A percentile compares a stretch with the other conserved stretches of the same genome.
phyloP scores from a whole-genome alignment of 2,888 invertebrate genomes.

The Melinaea menophilus region DNA sequence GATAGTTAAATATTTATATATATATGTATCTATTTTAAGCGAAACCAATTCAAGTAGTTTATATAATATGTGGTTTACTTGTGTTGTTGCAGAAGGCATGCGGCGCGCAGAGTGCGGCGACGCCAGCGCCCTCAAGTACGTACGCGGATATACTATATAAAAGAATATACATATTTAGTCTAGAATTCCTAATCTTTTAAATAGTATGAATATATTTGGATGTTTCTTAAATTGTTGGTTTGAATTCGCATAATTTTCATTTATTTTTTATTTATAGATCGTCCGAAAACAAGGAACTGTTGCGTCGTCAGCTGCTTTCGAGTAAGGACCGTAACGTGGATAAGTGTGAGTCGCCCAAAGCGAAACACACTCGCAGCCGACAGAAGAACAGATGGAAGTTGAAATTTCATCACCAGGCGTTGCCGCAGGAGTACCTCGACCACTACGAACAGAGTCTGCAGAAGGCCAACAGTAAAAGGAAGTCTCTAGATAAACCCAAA shows the following conservation, averaged over 20 bases:
- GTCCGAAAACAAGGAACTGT: slow-evolving; percentile 67
- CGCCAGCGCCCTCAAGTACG: slow-evolving; percentile 49
- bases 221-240: background rate
- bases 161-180: too few species aligned
- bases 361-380: slow-evolving; percentile 65
- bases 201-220: background rate
- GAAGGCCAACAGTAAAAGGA: slow-evolving; percentile 65
- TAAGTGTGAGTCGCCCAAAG: slow-evolving; percentile 54
- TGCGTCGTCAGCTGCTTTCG: slow-evolving; percentile 65
- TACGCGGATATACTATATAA: too few species aligned
- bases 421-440: slow-evolving; percentile 87
- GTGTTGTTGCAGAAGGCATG: slow-evolving; percentile 74
- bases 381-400: slow-evolving; percentile 84
- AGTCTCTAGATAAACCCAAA: slow-evolving; percentile 57
- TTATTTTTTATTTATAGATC: slow-evolving; percentile 49
- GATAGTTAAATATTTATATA: too few species aligned
- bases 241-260: background rate
- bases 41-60: too few species aligned
- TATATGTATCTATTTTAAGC: too few species aligned
- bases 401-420: slow-evolving; percentile 88
- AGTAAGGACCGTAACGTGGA: slow-evolving; percentile 61
- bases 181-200: too few species aligned
- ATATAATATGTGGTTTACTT: background rate
- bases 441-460: slow-evolving; percentile 86
- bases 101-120: slow-evolving; percentile 72